Evolutionary conservation across 2,888 invertebrate species (phyloP).

Genomic region (Theretra japonica): DNA sequence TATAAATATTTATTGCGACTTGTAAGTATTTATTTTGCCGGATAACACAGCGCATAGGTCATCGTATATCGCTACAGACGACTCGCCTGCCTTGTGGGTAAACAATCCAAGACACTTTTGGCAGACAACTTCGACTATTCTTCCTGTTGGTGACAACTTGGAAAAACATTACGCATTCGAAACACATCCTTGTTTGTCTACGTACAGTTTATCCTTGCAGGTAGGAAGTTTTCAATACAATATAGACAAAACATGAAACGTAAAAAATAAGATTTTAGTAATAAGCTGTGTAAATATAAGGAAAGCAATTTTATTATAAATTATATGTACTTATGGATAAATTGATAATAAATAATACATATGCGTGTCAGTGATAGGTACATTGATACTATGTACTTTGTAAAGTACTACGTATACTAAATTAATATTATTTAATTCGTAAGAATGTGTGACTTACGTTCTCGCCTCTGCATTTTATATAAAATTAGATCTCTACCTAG

Average conservation of each 20-base stretch:
- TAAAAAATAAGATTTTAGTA: too few relatives aligned
- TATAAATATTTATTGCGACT: neutral
- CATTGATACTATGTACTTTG: too few relatives aligned
- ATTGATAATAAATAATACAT: too few relatives aligned
- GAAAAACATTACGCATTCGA: neutral
- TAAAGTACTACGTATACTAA: too few relatives aligned
- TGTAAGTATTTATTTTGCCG: neutral
- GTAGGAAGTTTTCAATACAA: neutral
- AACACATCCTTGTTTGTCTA: neutral
- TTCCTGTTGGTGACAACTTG: constrained; percentile 16
- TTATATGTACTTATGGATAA: too few relatives aligned
- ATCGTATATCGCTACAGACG: constrained; percentile 2
- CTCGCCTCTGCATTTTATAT: neutral
- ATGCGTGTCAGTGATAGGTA: too few relatives aligned
- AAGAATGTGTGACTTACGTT: too few relatives aligned
- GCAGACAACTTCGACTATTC: constrained; percentile 14
- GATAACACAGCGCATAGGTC: constrained; percentile 11
- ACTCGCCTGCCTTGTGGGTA: constrained; percentile 32
- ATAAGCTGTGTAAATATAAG: too few relatives aligned
- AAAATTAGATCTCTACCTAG: neutral
- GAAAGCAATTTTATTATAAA: too few relatives aligned
- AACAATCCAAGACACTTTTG: constrained; percentile 38
- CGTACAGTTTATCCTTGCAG: neutral
- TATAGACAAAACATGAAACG: too few relatives aligned
- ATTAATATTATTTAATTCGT: too few relatives aligned